Evolutionary conservation across 2,888 invertebrate species (phyloP).

Genomic region (Brachypalpus laphriformis): DNA sequence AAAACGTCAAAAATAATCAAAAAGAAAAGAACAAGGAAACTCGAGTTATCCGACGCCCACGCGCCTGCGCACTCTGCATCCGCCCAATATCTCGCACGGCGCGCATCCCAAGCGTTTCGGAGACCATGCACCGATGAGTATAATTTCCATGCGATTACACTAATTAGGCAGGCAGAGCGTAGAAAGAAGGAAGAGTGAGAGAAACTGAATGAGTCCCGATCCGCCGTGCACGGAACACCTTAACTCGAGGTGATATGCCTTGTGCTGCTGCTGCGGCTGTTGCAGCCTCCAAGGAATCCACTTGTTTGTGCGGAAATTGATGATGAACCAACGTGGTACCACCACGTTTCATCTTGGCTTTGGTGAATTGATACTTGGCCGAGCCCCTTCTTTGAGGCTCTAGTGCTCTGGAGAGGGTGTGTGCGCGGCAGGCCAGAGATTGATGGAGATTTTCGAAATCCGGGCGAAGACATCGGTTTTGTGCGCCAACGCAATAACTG

Average conservation of each 20-base stretch:
- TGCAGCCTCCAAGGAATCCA: conserved; percentile 63
- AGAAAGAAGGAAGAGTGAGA: conserved; percentile 6
- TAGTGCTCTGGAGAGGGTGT: conserved; percentile 6
- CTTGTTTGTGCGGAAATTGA: conserved; percentile 75
- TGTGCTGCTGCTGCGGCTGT: conserved; percentile 32
- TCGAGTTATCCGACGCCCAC: conserved; percentile 61
- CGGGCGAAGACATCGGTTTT: conserved; percentile 68
- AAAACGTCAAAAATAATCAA: conserved; percentile 67
- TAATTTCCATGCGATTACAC: conserved; percentile 75
- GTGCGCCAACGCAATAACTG: conserved; percentile 72
- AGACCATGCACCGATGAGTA: conserved; percentile 55
- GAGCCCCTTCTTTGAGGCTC: conserved; percentile 57
- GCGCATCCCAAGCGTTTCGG: conserved; percentile 51
- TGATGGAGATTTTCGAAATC: conserved; percentile 72
- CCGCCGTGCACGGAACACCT: conserved; percentile 60
- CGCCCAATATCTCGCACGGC: conserved; percentile 18
- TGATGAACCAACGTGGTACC: conserved; percentile 62
- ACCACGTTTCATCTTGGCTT: conserved; percentile 8
- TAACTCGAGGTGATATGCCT: conserved; percentile 45
- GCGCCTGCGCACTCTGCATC: conserved; percentile 54
- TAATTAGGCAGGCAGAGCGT: conserved; percentile 67
- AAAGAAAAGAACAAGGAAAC: conserved; percentile 64
- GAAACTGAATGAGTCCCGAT: conserved; percentile 41
- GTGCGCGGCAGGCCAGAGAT: conserved; percentile 51
- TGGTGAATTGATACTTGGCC: conserved; percentile 63